Evolutionary conservation across 2,888 invertebrate genomes (phyloP), one percentile per base, ranked within the genome.

Genomic region (Eurytoma adleriae): DNA sequence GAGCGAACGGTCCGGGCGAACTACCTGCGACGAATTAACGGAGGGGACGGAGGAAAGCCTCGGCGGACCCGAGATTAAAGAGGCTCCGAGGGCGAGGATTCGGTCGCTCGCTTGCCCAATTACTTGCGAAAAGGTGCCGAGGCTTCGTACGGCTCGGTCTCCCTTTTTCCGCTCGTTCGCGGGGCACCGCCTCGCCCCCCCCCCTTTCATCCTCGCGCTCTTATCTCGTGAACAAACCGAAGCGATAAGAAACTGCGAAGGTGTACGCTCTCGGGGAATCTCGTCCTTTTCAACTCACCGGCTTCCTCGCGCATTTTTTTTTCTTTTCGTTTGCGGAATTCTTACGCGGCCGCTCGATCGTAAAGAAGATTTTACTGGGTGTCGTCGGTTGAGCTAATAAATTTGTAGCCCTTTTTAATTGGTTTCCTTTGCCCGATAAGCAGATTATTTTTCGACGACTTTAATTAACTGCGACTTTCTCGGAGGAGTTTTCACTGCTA

Each of bases 21-120:
- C 85, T 84, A 85, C 84, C 85, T 84, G 86, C 84, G 85, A 85
- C 84, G 86, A 86, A 86, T 86, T 85, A 86, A 85, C 85, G 84
- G 83, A 40, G 40, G 40, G 40, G 40, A 40, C 40, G 40, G 40
- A 40, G 84, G 12, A 27, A 18, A 48, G n/a, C 52, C 56, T 40
- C 61, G 78, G 40, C 30, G 77, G 83, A 83, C 82, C 80, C 84
- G 81, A 86, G 85, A 86, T 87, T 87, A 87, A 87, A 87, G 84
- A 86, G 84, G 84, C 84, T 79, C 83, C 83, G 71, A 82, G 78
- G 84, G 71, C 69, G 18, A 27, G 54, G 62, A 68, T 69, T 71
- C 61, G 50, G 61, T 20, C 50, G 24, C 64, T 48, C 27, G 40
- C 20, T 59, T 61, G 69, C 56, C 80, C 77, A 80, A 80, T 80